Conservation (phyloP, 2,888 invertebrate species). For the Lapara coniferarum region DNA sequence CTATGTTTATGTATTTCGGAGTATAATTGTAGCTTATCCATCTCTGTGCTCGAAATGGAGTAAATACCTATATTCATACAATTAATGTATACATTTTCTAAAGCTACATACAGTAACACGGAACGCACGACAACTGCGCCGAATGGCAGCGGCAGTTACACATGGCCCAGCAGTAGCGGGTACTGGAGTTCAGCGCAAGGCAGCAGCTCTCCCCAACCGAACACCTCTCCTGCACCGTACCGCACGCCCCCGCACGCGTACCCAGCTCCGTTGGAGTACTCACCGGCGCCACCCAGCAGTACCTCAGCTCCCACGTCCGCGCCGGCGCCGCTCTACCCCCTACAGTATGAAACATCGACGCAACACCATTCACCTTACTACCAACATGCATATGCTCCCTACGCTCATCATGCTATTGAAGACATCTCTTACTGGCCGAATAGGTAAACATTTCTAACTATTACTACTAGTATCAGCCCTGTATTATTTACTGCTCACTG, state of each 20-base stretch:
- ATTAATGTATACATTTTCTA: conserved; percentile 23
- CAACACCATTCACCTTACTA: conserved; percentile 78
- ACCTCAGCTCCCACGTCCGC: conserved; percentile 62
- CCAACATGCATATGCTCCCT: conserved; percentile 77
- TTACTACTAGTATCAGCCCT: background rate
- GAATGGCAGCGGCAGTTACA: conserved; percentile 69
- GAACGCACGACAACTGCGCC: conserved; percentile 66
- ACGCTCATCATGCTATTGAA: conserved; percentile 77
- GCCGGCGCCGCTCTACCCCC: conserved; percentile 70
- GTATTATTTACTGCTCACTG: too few relatives aligned
- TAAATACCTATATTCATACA: background rate
- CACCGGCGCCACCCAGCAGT: conserved; percentile 63
- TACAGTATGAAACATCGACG: conserved; percentile 71
- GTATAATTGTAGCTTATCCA: background rate
- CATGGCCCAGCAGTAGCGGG: conserved; percentile 71
- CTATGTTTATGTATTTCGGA: too few relatives aligned
- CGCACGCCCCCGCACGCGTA: conserved; percentile 77
- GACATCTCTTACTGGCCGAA: conserved; percentile 80
- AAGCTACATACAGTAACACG: conserved; percentile 71
- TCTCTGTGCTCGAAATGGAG: background rate
- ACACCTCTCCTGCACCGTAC: conserved; percentile 71
- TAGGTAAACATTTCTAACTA: conserved; percentile 49
- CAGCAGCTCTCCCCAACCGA: conserved; percentile 70
- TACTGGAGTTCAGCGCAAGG: conserved; percentile 75
- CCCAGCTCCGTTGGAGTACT: conserved; percentile 73